These are phyloP conservation scores for Passer montanus DNA, from an alignment of 2,113 vertebrate species.

Conservation along the genomic window DNA sequence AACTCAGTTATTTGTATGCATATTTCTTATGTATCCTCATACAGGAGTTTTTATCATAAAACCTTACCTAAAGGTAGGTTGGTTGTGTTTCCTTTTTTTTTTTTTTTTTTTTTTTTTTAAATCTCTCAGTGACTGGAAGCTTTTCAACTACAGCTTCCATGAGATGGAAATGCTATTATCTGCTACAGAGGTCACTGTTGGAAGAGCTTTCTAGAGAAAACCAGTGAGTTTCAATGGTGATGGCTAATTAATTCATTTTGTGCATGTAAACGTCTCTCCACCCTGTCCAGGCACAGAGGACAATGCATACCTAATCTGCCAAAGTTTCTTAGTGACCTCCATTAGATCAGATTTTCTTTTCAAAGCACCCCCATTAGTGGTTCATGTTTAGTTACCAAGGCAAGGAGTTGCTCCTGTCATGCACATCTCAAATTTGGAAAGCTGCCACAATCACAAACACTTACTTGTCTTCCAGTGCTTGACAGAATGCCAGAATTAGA, in stretches of 20 bases:
- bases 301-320: neutral
- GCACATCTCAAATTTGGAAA: slow-evolving; percentile 37
- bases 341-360: slow-evolving; percentile 8
- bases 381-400: slow-evolving; percentile 8
- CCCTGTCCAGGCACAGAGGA: neutral
- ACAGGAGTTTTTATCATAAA: neutral
- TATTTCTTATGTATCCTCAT: neutral
- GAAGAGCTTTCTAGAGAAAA: neutral
- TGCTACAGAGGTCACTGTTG: neutral
- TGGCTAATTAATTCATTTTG: neutral
- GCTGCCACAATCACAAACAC: slow-evolving; percentile 24
- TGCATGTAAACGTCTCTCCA: neutral
- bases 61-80: neutral
- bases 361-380: neutral
- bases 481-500: slow-evolving; percentile 53
- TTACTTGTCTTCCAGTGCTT: slow-evolving; percentile 48
- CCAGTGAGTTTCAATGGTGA: neutral
- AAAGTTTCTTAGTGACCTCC: neutral
- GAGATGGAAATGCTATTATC: neutral
- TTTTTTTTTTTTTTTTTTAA: neutral
- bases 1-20: neutral
- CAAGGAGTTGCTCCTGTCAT: slow-evolving; percentile 23
- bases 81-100: neutral
- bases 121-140: neutral
- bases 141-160: neutral